These are phyloP conservation scores for Potorous gilbertii DNA, from an alignment of 2,797 vertebrate genomes.

Conservation along the genomic window DNA sequence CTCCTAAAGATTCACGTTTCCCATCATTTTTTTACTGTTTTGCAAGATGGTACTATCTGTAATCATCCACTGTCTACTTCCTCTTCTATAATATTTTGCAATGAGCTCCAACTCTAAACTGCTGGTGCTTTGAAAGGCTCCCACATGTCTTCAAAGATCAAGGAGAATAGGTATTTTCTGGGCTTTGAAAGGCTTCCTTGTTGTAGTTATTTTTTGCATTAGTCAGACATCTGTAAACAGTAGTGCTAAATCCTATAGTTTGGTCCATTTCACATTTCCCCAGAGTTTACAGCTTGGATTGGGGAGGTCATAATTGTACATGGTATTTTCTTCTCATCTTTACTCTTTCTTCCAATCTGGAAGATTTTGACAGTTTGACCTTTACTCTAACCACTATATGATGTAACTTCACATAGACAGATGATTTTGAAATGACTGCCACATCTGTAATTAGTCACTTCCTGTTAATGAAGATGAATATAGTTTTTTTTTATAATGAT, in stretches of 20 bases:
- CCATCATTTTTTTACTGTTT: neutral
- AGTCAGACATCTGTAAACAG: neutral
- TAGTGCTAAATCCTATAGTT: neutral
- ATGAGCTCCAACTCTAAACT: neutral
- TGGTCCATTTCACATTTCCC: neutral
- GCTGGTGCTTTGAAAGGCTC: neutral
- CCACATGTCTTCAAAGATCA: neutral
- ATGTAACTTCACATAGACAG: neutral
- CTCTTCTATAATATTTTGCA: neutral
- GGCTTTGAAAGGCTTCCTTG: neutral
- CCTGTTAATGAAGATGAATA: neutral
- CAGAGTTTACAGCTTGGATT: neutral
- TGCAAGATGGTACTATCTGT: neutral
- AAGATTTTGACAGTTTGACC: neutral
- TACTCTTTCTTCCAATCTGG: neutral
- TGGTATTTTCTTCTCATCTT: neutral
- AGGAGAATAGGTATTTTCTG: neutral
- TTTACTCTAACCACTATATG: neutral
- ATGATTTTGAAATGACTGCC: neutral
- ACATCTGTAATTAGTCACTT: neutral
- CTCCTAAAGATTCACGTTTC: neutral
- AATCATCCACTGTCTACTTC: neutral
- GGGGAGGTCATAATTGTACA: neutral
- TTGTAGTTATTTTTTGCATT: neutral
- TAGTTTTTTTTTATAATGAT: neutral